Evolutionary conservation across 1,140 invertebrate species (phyloP), one percentile per base, ranked within the genome.

Genomic region (Eurosta solidaginis): DNA sequence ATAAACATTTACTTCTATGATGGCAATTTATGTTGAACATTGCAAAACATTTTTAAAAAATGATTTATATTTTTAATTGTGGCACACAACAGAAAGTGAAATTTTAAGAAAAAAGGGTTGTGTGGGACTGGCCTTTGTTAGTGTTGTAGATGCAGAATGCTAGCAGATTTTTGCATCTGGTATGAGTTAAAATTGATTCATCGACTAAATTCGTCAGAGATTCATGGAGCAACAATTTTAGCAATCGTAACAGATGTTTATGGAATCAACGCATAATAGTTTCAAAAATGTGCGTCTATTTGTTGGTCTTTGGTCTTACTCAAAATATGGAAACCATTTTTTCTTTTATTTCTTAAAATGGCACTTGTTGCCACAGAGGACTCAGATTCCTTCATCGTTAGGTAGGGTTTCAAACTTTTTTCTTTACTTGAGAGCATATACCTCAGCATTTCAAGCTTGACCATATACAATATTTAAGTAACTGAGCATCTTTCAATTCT

Each of bases 21-120:
- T 68, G 59, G 59, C 59, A 68, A 68, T 68, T 68, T 68, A 68
- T 68, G 59, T 68, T 36, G 59, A 68, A 40, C 59, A 68, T 68
- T 68, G 59, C 59, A 40, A 68, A 68, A 68, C 59, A 68, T 68
- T 68, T 68, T 68, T 68, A 40, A 68, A 68, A 68, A 68, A 68
- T 68, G 59, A 68, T 68, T 68, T 68, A 68, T 68, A 33, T 42
- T 40, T 68, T 68, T 68, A 20, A 68, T 68, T 68, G 59, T 68
- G 22, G 59, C 59, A 33, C n/a, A n/a, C 59, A 42, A 33, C 59
- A 68, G 59, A 68, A 68, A 68, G 59, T 68, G 33, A 68, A 68
- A 40, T 68, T 68, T 36, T 33, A 52, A 54, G 27, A 25, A 27
- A 25, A 68, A 68, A 68, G 59, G 59, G 59, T n/a, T 20, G 27